These are phyloP conservation scores for Fissipunctia ypsillon DNA, from an alignment of 2,888 invertebrate species.

Conservation along the genomic window DNA sequence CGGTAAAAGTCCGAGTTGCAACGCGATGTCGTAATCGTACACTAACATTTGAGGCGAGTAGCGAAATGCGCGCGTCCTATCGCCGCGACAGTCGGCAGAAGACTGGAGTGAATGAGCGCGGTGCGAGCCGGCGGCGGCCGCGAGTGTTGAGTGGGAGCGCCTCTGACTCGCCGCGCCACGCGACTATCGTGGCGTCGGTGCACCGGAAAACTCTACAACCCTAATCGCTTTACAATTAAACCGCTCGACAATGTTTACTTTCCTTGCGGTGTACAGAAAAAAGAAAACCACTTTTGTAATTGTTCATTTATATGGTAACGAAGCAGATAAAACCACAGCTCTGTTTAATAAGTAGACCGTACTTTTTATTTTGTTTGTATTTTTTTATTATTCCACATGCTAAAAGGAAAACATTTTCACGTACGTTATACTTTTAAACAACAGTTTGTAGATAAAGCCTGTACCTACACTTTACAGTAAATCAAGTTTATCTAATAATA, in stretches of 20 bases:
- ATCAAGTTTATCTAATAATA: slow-evolving; percentile 25
- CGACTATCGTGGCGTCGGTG: slow-evolving; percentile 82
- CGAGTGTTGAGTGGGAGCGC: slow-evolving; percentile 85
- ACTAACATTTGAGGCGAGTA: slow-evolving; percentile 87
- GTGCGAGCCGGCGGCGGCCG: slow-evolving; percentile 83
- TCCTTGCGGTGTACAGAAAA: slow-evolving; percentile 73
- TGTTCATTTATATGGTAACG: slow-evolving; percentile 61
- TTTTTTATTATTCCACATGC: slow-evolving; percentile 9
- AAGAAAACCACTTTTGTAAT: slow-evolving; percentile 56
- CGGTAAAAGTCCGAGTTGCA: slow-evolving; percentile 85
- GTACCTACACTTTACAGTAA: slow-evolving; percentile 3
- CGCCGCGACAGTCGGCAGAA: slow-evolving; percentile 87
- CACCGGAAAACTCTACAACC: slow-evolving; percentile 89
- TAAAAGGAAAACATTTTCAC: slow-evolving; percentile 11
- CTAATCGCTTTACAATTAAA: slow-evolving; percentile 88
- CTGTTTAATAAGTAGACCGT: slow-evolving; percentile 19
- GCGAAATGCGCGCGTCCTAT: slow-evolving; percentile 81
- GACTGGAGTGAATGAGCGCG: slow-evolving; percentile 89
- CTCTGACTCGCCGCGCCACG: slow-evolving; percentile 79
- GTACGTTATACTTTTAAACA: background rate
- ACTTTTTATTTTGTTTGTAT: slow-evolving; percentile 14
- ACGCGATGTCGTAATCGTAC: slow-evolving; percentile 89
- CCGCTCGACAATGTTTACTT: slow-evolving; percentile 85
- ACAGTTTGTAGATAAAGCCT: background rate
- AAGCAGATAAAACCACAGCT: slow-evolving; percentile 48